Percentiles rank a stretch among this genome's conserved stretches.
phyloP scores from a whole-genome alignment of 2,113 vertebrate species.

The Vulpes ferrilata region DNA sequence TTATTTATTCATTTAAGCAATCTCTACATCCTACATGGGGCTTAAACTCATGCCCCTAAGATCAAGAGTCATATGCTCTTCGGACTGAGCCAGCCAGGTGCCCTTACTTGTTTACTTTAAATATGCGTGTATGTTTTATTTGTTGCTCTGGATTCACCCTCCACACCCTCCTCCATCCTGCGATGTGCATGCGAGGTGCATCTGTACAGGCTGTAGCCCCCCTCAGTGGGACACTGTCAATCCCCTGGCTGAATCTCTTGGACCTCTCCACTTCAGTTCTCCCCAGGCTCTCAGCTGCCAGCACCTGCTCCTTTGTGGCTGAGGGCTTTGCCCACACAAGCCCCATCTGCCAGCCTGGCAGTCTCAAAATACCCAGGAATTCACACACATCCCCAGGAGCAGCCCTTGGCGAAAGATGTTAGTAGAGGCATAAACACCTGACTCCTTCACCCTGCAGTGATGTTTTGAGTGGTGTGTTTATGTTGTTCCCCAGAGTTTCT shows the following conservation, averaged over 20 bases:
- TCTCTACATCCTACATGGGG: background rate
- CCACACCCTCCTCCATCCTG: background rate
- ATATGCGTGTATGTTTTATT: background rate
- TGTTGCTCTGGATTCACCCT: background rate
- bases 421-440: background rate
- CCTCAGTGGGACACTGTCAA: background rate
- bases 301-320: background rate
- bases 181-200: accelerated
- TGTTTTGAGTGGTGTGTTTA: background rate
- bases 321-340: background rate
- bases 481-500: background rate
- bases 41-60: background rate
- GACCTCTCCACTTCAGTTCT: background rate
- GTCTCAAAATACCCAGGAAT: background rate
- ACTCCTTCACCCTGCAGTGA: background rate
- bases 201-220: background rate
- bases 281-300: background rate
- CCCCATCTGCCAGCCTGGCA: background rate
- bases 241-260: background rate
- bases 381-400: background rate
- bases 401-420: background rate
- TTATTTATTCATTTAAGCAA: background rate
- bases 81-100: background rate
- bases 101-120: background rate
- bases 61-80: background rate